Evolutionary conservation across 2,888 invertebrate species (phyloP), one percentile per base, ranked within the genome.

Genomic region (Podotricha telesiphe): DNA sequence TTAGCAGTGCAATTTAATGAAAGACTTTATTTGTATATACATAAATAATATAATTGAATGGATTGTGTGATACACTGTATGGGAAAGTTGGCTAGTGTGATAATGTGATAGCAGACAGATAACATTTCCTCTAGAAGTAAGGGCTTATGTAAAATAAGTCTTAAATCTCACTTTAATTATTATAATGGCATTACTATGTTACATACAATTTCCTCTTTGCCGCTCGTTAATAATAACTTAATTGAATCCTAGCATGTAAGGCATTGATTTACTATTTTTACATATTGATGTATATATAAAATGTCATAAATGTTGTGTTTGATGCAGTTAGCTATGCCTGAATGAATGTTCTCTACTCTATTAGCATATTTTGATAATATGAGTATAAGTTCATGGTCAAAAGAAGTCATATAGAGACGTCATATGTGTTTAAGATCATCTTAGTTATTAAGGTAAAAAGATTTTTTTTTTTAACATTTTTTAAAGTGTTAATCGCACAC

Each of bases 21-120:
- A 65, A 66, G 69, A 45, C 42, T 8, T 47, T 61, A 61, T 53
- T 34, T 45, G 7, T 5, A n/a, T 22, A 13, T n/a, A 2, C 7
- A 6, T 45, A 62, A 61, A 40, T 19, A 34, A 7, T 20, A 61
- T 28, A 61, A 53, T 67, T 28, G 20, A 15, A 40, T 19, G 10
- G 8, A 3, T 37, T 28, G 19, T 15, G 65, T 63, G 58, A 53
- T 48, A 62, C 51, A 51, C 20, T 68, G 66, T 76, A 72, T 70
- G 76, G 78, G 77, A 82, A 83, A 82, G 77, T 77, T 74, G 75
- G 78, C 76, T 78, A 77, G 73, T 69, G 78, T 82, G 84, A 83
- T 84, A 78, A 79, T 72, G 79, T 76, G 79, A 78, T 80, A 77
- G 75, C 68, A 58, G 70, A 74, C 74, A 73, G 75, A 77, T 75